Evolutionary conservation across 2,888 invertebrate genomes (phyloP), one percentile per base, ranked within the genome.

Genomic region (Tiphia femorata): DNA sequence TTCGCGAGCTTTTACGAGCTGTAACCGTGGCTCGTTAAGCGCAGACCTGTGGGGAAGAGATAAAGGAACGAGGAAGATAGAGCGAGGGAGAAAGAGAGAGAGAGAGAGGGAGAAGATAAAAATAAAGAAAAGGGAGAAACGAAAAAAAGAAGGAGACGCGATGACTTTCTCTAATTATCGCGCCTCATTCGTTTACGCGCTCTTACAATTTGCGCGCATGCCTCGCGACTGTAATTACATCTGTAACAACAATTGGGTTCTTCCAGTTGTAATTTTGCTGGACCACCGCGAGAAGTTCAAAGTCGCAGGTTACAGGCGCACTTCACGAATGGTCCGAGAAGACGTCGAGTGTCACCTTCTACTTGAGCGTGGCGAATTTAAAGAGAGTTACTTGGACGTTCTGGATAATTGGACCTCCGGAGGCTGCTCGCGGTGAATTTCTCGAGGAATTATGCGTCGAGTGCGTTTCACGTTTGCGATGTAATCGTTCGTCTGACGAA

Each of bases 121-220:
- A 33, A 33, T 14, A 25, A 25, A 25, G 8, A 6, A 25, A 8
- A 25, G 25, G 8, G 8, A 25, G 6, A 25, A 25, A 8, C 25
- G 25, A 8, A 25, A 8, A 25, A 25, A 25, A 4, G 25, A 25
- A 25, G 25, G 8, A 25, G 37, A 37, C 37, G 12, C n/a, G 5
- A 33, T 44, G 48, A 55, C 64, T 69, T 62, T 70, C 67, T 58
- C 69, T 58, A 69, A 69, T 69, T 70, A 69, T 58, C 57, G 41
- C 64, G 43, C 41, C 57, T 64, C 60, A 60, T 56, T 63, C 58
- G 67, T 57, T 33, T 53, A 59, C 35, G 46, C 48, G 20, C 27
- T 48, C 59, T 58, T 59, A 52, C 43, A 38, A 44, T 33, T 35
- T 27, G 29, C 16, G 27, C 38, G 21, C 14, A 33, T 30, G 21